phyloP scores from a whole-genome alignment of 2,113 vertebrate species.

The Tragelaphus imberbis region DNA sequence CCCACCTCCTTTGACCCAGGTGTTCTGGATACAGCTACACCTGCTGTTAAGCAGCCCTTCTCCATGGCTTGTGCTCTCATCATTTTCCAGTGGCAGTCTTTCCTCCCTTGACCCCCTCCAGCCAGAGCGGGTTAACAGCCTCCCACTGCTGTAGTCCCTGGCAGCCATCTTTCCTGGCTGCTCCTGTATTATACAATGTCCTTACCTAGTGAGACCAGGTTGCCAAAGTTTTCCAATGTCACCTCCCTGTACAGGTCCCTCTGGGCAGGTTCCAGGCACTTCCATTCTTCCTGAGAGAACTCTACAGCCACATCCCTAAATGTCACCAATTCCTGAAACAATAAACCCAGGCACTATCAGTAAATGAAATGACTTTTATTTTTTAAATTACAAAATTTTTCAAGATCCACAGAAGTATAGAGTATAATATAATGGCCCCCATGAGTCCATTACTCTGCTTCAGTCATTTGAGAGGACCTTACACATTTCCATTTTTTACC shows the following conservation, averaged over 20 bases:
- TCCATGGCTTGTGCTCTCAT: not conserved
- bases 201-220: slow-evolving; percentile 63
- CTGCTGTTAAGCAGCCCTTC: not conserved
- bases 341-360: not conserved
- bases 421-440: not conserved
- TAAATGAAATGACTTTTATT: not conserved
- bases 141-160: not conserved
- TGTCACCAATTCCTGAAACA: slow-evolving; percentile 40
- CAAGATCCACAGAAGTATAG: not conserved
- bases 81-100: not conserved
- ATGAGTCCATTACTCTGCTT: not conserved
- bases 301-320: not conserved
- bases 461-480: not conserved
- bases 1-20: not conserved
- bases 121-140: not conserved
- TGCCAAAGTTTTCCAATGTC: slow-evolving; percentile 65
- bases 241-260: slow-evolving; percentile 51
- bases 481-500: not conserved
- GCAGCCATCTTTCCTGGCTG: not conserved
- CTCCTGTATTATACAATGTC: not conserved
- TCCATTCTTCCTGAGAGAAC: slow-evolving; percentile 65
- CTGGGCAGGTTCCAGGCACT: slow-evolving; percentile 48
- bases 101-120: not conserved
- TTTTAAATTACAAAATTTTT: not conserved
- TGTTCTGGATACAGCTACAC: not conserved